Evolutionary conservation across 2,113 vertebrate genomes (phyloP).

Genomic region (Asarcornis scutulata): DNA sequence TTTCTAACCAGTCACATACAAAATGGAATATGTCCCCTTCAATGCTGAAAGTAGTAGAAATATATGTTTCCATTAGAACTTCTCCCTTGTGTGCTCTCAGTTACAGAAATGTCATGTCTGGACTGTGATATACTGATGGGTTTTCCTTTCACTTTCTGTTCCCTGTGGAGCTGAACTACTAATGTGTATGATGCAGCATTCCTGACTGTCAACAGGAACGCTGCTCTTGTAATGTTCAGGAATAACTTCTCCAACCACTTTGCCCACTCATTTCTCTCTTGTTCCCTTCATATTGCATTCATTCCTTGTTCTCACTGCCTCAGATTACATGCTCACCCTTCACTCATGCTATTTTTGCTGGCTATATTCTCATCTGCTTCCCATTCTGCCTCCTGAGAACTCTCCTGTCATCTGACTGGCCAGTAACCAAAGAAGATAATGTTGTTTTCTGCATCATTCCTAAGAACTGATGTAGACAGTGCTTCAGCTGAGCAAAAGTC

Average conservation of each 20-base stretch:
- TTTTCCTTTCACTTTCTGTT: neutral
- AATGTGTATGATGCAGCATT: neutral
- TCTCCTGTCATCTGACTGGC: neutral
- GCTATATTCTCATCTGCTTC: rapidly evolving
- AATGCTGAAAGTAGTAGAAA: neutral
- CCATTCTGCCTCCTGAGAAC: neutral
- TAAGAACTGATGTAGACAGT: neutral
- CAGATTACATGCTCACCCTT: neutral
- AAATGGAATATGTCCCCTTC: neutral
- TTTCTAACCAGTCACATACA: neutral
- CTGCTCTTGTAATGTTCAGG: neutral
- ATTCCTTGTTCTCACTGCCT: neutral
- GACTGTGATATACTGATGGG: neutral
- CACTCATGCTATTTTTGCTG: neutral
- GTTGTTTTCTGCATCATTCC: neutral
- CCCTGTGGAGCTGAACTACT: neutral
- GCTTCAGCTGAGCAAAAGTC: neutral
- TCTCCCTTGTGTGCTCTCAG: neutral
- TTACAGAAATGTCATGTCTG: neutral
- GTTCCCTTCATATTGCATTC: neutral
- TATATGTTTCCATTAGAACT: neutral
- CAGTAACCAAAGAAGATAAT: neutral
- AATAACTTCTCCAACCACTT: neutral
- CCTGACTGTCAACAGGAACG: neutral
- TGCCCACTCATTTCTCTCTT: neutral